Percentiles rank a stretch among this genome's conserved stretches.
Evolutionary conservation across 53 echinoderm and acorn worm species (phyloP).

Genomic region (Stichopus horrens): DNA sequence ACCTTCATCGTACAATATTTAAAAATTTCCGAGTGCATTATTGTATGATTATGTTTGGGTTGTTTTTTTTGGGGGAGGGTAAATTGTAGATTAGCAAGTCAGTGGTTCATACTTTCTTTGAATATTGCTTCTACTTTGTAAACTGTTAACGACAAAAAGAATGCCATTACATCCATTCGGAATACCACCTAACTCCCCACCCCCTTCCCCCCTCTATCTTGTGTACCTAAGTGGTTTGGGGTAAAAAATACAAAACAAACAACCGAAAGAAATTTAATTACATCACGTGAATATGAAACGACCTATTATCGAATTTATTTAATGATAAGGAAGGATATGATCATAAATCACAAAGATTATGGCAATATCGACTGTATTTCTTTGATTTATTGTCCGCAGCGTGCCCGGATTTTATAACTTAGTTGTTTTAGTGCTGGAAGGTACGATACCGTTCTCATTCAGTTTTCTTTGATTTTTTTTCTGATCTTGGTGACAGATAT

Average conservation of each 20-base stretch:
- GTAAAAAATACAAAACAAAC: background rate
- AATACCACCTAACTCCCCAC: too few species aligned
- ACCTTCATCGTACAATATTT: too few species aligned
- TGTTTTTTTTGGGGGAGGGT: too few species aligned
- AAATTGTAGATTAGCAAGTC: too few species aligned
- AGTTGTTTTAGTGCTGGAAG: constrained; percentile 26
- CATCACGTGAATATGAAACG: constrained; percentile 17
- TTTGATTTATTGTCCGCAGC: constrained; percentile 13
- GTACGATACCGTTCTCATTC: background rate
- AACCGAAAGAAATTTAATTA: constrained; percentile 24
- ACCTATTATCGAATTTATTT: constrained; percentile 38
- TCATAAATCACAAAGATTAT: constrained; percentile 10
- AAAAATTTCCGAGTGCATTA: too few species aligned
- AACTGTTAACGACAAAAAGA: too few species aligned
- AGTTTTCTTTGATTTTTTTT: background rate
- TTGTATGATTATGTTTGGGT: too few species aligned
- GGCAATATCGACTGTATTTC: background rate
- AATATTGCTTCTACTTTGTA: too few species aligned
- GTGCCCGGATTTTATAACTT: constrained; percentile 15
- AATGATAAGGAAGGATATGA: constrained; percentile 34
- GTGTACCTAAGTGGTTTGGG: too few species aligned
- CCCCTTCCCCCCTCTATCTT: too few species aligned
- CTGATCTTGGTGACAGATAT: constrained; percentile 30
- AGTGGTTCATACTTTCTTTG: too few species aligned
- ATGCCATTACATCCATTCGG: too few species aligned